Percentiles rank a stretch among this genome's conserved stretches.
Evolutionary conservation across 2,113 vertebrate genomes (phyloP).

Genomic region (Ceyx melanurus): DNA sequence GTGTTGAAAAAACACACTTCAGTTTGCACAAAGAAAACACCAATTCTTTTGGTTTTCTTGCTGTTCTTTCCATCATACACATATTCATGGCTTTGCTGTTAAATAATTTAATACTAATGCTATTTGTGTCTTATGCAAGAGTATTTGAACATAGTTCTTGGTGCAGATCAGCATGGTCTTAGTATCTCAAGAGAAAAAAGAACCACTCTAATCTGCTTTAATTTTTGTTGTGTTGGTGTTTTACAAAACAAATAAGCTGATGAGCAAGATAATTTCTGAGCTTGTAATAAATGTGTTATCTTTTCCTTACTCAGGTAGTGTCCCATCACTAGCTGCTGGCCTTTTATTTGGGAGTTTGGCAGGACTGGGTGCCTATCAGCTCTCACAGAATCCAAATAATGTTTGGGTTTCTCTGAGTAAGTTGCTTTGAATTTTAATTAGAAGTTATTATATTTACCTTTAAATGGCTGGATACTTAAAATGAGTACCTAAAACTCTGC

Average conservation of each 20-base stretch:
- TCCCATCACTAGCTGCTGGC: conserved; percentile 91
- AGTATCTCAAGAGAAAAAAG: not conserved
- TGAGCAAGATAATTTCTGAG: not conserved
- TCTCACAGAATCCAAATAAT: conserved; percentile 88
- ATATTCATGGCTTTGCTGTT: not conserved
- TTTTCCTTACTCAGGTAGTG: conserved; percentile 78
- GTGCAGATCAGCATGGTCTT: not conserved
- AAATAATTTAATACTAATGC: not conserved
- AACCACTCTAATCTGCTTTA: not conserved
- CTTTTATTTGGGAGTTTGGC: conserved; percentile 91
- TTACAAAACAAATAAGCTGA: not conserved
- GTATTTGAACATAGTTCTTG: not conserved
- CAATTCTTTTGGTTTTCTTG: not conserved
- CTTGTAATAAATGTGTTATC: not conserved
- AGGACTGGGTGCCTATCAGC: conserved; percentile 91
- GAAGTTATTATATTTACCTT: not conserved
- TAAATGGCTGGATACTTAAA: not conserved
- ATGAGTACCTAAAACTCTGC: not conserved
- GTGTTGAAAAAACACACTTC: not conserved
- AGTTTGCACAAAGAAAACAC: not conserved
- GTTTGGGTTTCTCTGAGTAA: conserved; percentile 92
- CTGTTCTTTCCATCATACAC: not conserved
- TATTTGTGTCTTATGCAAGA: not conserved
- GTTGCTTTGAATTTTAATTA: conserved; percentile 22
- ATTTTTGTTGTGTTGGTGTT: not conserved